Evolutionary conservation across 2,797 vertebrate species (phyloP).

Genomic region (Moxostoma hubbsi): DNA sequence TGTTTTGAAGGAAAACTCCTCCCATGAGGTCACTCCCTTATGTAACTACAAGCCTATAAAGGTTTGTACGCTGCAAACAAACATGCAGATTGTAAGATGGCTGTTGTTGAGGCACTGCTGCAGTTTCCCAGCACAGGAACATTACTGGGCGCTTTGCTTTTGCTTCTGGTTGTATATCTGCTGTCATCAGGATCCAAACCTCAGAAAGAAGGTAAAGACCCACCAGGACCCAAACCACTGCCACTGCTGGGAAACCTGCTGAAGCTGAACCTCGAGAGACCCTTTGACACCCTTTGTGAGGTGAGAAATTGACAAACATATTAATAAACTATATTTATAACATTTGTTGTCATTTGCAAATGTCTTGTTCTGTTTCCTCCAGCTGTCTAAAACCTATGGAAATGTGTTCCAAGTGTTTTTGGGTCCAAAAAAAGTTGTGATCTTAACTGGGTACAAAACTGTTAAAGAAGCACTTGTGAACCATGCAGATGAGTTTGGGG

Average conservation of each 20-base stretch:
- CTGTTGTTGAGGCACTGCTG: slow-evolving; percentile 35
- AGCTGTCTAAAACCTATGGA: slow-evolving; percentile 51
- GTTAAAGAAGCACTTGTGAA: slow-evolving; percentile 57
- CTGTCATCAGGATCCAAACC: slow-evolving; percentile 39
- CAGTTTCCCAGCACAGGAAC: slow-evolving; percentile 41
- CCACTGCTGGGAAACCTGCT: slow-evolving; percentile 74
- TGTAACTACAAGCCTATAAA: not conserved
- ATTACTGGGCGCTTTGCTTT: slow-evolving; percentile 45
- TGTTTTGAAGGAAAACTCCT: not conserved
- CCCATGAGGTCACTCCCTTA: not conserved
- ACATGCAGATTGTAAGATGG: slow-evolving; percentile 34
- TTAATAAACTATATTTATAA: not conserved
- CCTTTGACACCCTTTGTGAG: slow-evolving; percentile 60
- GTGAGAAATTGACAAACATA: slow-evolving; percentile 52
- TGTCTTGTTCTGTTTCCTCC: slow-evolving; percentile 1
- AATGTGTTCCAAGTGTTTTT: slow-evolving; percentile 54
- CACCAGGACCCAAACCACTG: slow-evolving; percentile 70
- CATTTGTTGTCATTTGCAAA: not conserved
- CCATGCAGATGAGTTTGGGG: slow-evolving; percentile 50
- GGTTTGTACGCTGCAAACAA: not conserved
- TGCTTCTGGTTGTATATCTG: slow-evolving; percentile 57
- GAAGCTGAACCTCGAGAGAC: slow-evolving; percentile 64
- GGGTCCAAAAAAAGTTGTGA: slow-evolving; percentile 36
- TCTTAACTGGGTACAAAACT: slow-evolving; percentile 55
- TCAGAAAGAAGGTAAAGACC: slow-evolving; percentile 45